A percentile compares a stretch with the other conserved stretches of the same genome.
Conservation (phyloP, 2,888 invertebrate genomes). For the Minunthozetes semirufus region DNA sequence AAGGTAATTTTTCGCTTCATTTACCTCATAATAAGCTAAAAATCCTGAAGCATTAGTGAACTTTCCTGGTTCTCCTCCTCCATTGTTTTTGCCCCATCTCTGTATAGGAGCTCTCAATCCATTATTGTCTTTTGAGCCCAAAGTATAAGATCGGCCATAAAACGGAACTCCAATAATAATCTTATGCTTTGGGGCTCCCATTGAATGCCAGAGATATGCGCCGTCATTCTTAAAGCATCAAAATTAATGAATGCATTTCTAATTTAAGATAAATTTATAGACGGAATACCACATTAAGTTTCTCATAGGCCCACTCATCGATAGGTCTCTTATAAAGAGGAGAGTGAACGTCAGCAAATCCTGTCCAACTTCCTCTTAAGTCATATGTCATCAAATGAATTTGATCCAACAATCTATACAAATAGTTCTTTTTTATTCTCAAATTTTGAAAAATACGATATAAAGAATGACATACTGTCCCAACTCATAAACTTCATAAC, state of each 20-base stretch:
- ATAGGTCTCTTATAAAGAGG: slow-evolving; percentile 70
- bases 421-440: not conserved
- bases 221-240: slow-evolving; percentile 66
- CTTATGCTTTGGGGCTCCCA: slow-evolving; percentile 78
- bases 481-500: slow-evolving; percentile 80
- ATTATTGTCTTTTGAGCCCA: slow-evolving; percentile 72
- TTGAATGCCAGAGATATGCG: slow-evolving; percentile 75
- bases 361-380: slow-evolving; percentile 61
- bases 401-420: slow-evolving; percentile 39
- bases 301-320: slow-evolving; percentile 82
- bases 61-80: slow-evolving; percentile 74
- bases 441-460: not conserved
- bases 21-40: slow-evolving; percentile 69
- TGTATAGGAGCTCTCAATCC: slow-evolving; percentile 77
- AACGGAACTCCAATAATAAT: slow-evolving; percentile 80
- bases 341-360: slow-evolving; percentile 81
- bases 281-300: slow-evolving; percentile 72
- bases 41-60: slow-evolving; percentile 81
- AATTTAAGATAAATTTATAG: slow-evolving; percentile 13
- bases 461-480: slow-evolving; percentile 63
- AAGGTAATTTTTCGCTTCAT: not conserved
- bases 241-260: not conserved
- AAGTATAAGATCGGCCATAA: slow-evolving; percentile 76
- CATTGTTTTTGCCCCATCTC: slow-evolving; percentile 63
- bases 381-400: slow-evolving; percentile 44